These are phyloP conservation scores for Pachycephala philippinensis DNA, from an alignment of 2,113 vertebrate genomes.

Conservation along the genomic window DNA sequence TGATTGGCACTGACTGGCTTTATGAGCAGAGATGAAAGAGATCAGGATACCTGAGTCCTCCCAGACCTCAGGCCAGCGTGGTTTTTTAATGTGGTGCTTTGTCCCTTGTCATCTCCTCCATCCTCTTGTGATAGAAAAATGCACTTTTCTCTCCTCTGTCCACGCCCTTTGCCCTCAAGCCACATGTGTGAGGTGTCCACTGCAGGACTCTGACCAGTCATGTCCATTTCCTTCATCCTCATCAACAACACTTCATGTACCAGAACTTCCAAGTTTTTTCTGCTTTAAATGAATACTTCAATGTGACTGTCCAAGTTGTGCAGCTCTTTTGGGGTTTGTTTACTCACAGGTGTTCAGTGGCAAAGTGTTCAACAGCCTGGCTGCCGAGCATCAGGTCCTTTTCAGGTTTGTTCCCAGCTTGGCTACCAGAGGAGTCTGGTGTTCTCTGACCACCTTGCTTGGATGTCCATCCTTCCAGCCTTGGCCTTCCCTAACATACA, in stretches of 20 bases:
- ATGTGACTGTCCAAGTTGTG: neutral
- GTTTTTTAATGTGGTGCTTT: neutral
- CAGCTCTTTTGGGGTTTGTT: neutral
- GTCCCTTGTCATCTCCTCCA: neutral
- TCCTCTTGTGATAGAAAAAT: neutral
- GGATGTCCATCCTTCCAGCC: neutral
- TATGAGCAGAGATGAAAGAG: neutral
- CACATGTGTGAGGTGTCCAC: neutral
- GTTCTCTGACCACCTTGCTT: neutral
- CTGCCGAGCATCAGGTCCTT: neutral
- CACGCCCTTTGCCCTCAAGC: neutral
- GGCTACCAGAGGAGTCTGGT: neutral
- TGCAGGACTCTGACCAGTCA: neutral
- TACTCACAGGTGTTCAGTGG: neutral
- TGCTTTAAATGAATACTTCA: neutral
- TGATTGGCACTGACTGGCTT: neutral
- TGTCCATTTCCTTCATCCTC: neutral
- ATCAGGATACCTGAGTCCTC: accelerated
- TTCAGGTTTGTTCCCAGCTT: neutral
- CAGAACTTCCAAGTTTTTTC: neutral
- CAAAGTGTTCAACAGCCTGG: neutral
- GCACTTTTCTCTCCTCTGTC: neutral
- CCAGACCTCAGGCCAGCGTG: neutral
- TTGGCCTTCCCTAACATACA: neutral
- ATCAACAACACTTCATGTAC: neutral